Base-by-base conservation (phyloP, 2,113 vertebrate species). In the Cyanistes caeruleus region DNA sequence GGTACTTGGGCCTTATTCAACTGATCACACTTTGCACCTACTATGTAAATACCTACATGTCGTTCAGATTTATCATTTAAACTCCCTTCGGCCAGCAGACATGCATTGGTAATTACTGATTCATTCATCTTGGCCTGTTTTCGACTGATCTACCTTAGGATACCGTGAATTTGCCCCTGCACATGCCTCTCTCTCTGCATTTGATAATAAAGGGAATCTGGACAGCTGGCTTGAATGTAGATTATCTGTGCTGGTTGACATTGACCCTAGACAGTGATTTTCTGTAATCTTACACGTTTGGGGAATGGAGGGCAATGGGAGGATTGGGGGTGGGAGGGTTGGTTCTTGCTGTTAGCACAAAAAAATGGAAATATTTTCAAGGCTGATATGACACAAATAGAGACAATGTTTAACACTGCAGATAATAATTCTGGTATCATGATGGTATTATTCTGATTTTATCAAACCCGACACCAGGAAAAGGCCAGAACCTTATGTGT, bases 271-370 rank as follows among this genome's bases (percentile, higher is more conserved):
- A 33, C 0, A 39, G 37, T 69, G 53, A 11, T 67, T 62, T 88
- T 81, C 46, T 69, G 13, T 62, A 37, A 23, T 41, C n/a, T 60
- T 53, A 30, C 8, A 51, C 5, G 14, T 58, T 70, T 43, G 18
- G 21, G 28, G 21, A 15, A 7, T 20, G 2, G 4, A 2, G 0
- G 3, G 4, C 28, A 84, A 3, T 17, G 14, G 22, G 15, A 76
- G 1, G 35, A 17, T 27, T 88, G 33, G 11, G 20, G 8, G 2
- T 28, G 24, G 22, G 24, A 17, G 9, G 1, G 1, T 17, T 55
- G 23, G 11, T 79, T 88, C 69, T 88, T 90, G 22, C 68, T 81
- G 16, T n/a, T 49, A 90, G 24, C 25, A 33, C 63, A 49, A 41
- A 65, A 65, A 94, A 81, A 68, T 46, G 6, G 0, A 0, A n/a